These are phyloP conservation scores for Psettodes erumei DNA, from an alignment of 2,113 vertebrate genomes.

Conservation along the genomic window DNA sequence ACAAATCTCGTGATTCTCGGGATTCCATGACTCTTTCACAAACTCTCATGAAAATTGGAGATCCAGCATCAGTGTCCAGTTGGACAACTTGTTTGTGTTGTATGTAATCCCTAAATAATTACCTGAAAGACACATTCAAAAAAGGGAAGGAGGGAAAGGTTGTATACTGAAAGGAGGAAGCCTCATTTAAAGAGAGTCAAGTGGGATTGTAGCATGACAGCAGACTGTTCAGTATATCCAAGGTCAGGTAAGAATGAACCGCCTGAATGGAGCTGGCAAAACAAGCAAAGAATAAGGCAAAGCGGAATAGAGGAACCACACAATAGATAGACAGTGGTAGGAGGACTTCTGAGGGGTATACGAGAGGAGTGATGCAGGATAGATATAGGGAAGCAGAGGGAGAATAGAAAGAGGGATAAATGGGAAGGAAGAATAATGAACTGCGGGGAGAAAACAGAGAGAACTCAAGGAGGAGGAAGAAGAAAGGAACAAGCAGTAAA, in stretches of 20 bases:
- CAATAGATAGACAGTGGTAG: not conserved
- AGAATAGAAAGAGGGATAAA: not conserved
- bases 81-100: not conserved
- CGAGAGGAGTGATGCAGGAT: not conserved
- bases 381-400: not conserved
- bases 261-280: slow-evolving; percentile 20
- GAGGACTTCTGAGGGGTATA: not conserved
- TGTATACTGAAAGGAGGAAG: not conserved
- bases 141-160: not conserved
- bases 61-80: not conserved
- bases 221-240: slow-evolving; percentile 19
- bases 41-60: not conserved
- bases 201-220: slow-evolving; percentile 15
- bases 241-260: slow-evolving; percentile 51
- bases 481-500: not conserved
- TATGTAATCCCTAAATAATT: slow-evolving; percentile 15
- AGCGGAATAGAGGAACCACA: slow-evolving; percentile 17
- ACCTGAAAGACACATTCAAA: slow-evolving; percentile 7
- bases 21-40: no score
- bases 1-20: no score
- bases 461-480: slow-evolving; percentile 1
- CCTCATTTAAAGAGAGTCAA: slow-evolving; percentile 12
- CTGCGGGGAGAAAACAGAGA: not conserved
- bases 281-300: slow-evolving; percentile 9
- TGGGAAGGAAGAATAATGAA: not conserved